Percentiles rank a stretch among this genome's conserved stretches.
Evolutionary conservation across 2,797 vertebrate genomes (phyloP).

Genomic region (Orientallactaga sibirica): DNA sequence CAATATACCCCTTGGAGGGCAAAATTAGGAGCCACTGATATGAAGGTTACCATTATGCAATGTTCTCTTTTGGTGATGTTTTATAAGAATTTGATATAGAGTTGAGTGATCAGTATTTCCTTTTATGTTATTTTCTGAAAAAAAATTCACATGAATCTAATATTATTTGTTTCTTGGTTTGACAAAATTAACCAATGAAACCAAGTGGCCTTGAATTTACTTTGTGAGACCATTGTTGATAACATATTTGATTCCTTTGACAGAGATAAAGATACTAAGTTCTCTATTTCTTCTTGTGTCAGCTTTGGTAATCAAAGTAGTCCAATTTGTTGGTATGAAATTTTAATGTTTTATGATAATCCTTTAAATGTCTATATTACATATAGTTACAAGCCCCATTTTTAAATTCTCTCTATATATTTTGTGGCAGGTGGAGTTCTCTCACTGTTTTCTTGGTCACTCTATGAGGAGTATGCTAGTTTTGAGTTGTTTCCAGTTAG

Average conservation of each 20-base stretch:
- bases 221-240: neutral
- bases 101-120: neutral
- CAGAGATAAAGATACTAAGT: neutral
- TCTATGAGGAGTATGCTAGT: neutral
- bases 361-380: neutral
- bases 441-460: slow-evolving; percentile 2
- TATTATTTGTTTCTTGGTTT: slow-evolving; percentile 5
- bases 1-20: neutral
- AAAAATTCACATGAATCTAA: neutral
- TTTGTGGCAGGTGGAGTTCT: neutral
- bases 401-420: neutral
- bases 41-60: neutral
- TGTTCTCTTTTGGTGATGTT: neutral
- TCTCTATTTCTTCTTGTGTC: slow-evolving; percentile 3
- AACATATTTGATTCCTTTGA: neutral
- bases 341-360: neutral
- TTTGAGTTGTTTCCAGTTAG: neutral
- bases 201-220: neutral
- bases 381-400: neutral
- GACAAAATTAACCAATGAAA: neutral
- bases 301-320: neutral
- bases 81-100: neutral
- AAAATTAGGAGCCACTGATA: neutral
- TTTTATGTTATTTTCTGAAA: neutral
- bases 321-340: neutral